Evolutionary conservation across 2,113 vertebrate genomes (phyloP).

Genomic region (Pterophyllum scalare): DNA sequence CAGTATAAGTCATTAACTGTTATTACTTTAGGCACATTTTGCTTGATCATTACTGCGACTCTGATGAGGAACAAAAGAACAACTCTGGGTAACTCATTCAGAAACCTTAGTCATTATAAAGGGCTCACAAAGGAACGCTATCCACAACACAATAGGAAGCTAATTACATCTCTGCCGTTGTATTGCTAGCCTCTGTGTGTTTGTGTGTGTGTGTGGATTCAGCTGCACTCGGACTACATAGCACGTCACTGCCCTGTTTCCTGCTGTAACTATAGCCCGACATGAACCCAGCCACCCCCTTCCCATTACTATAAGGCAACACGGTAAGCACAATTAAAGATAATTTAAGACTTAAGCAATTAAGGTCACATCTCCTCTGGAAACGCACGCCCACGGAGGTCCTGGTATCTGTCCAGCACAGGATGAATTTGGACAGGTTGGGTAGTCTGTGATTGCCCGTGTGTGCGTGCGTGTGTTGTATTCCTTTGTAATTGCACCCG

Average conservation of each 20-base stretch:
- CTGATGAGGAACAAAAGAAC: neutral
- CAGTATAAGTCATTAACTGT: neutral
- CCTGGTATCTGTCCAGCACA: slow-evolving; percentile 76
- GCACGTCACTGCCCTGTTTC: slow-evolving; percentile 72
- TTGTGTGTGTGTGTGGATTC: slow-evolving; percentile 68
- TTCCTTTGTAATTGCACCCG: slow-evolving; percentile 69
- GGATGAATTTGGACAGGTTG: slow-evolving; percentile 83
- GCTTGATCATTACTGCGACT: neutral
- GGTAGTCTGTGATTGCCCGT: slow-evolving; percentile 56
- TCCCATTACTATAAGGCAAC: slow-evolving; percentile 76
- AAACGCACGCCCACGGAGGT: slow-evolving; percentile 79
- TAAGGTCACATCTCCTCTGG: slow-evolving; percentile 81
- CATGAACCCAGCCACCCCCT: slow-evolving; percentile 38
- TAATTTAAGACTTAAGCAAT: slow-evolving; percentile 88
- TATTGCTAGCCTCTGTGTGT: neutral
- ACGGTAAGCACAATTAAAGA: slow-evolving; percentile 83
- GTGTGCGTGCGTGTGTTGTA: slow-evolving; percentile 27
- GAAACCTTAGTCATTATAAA: no score
- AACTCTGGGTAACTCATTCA: neutral
- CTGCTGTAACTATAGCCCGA: slow-evolving; percentile 69
- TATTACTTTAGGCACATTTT: neutral
- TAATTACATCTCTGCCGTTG: neutral
- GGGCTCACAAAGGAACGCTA: neutral
- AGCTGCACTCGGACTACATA: slow-evolving; percentile 78
- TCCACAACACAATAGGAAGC: neutral